phyloP scores from a whole-genome alignment of 92 coral and sea anemone genomes.

The Micromussa lordhowensis region DNA sequence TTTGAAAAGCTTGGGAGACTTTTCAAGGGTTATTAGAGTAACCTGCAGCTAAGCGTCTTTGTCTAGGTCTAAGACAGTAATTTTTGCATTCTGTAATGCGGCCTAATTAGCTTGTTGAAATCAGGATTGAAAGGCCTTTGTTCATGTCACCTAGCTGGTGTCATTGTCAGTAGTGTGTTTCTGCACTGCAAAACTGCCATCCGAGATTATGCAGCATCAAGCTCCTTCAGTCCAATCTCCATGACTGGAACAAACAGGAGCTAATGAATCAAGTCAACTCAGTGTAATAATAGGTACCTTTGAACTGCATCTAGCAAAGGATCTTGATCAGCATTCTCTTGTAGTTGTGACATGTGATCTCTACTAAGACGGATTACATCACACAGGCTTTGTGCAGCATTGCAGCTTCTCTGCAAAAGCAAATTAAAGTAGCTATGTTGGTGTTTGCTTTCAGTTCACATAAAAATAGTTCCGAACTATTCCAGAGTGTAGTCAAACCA shows the following conservation, averaged over 20 bases:
- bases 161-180: too few species aligned
- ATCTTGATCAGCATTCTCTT: conserved; percentile 91
- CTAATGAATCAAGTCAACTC: neutral
- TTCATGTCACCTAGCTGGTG: too few species aligned
- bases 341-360: conserved; percentile 98
- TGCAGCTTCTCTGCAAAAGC: conserved; percentile 87
- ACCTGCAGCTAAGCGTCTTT: too few species aligned
- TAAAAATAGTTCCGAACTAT: neutral
- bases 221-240: too few species aligned
- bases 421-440: neutral
- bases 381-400: conserved; percentile 96
- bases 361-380: conserved; percentile 92
- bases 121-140: too few species aligned
- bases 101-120: too few species aligned
- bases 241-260: neutral
- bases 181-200: too few species aligned
- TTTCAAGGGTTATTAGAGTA: neutral
- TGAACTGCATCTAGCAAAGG: conserved; percentile 88
- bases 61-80: too few species aligned
- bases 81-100: too few species aligned
- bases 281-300: conserved; percentile 61
- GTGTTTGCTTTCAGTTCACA: neutral
- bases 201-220: too few species aligned
- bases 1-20: neutral
- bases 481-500: neutral